phyloP scores from a whole-genome alignment of 2,113 vertebrate species.

The Heterotilapia buettikoferi region DNA sequence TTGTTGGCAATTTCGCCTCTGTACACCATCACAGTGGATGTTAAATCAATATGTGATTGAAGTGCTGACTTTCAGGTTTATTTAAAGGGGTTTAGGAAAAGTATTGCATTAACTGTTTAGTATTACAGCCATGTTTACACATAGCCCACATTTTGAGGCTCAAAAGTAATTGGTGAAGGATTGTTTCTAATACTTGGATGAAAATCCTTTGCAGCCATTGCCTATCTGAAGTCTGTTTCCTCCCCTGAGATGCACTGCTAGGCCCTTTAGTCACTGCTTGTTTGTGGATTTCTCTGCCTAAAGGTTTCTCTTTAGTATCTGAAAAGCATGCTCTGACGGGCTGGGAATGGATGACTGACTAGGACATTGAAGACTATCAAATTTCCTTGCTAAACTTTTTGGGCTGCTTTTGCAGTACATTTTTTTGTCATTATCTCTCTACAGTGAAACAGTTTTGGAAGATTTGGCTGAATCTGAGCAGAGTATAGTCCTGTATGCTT shows the following conservation, averaged over 20 bases:
- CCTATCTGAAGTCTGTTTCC: rapidly evolving
- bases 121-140: background rate
- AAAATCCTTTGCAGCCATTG: background rate
- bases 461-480: rapidly evolving
- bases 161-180: background rate
- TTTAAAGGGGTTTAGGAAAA: background rate
- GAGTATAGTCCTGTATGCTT: background rate
- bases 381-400: background rate
- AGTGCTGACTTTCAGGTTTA: background rate
- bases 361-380: background rate
- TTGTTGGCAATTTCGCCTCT: background rate
- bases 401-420: background rate
- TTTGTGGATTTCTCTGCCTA: background rate
- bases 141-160: rapidly evolving
- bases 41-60: background rate
- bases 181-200: background rate
- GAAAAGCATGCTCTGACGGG: background rate
- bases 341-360: background rate
- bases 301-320: background rate
- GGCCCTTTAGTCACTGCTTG: background rate
- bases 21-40: rapidly evolving
- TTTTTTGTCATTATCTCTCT: background rate
- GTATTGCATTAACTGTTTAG: background rate
- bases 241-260: background rate
- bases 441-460: background rate